Evolutionary conservation across 2,888 invertebrate genomes (phyloP).

Genomic region (Gnatocerus cornutus): DNA sequence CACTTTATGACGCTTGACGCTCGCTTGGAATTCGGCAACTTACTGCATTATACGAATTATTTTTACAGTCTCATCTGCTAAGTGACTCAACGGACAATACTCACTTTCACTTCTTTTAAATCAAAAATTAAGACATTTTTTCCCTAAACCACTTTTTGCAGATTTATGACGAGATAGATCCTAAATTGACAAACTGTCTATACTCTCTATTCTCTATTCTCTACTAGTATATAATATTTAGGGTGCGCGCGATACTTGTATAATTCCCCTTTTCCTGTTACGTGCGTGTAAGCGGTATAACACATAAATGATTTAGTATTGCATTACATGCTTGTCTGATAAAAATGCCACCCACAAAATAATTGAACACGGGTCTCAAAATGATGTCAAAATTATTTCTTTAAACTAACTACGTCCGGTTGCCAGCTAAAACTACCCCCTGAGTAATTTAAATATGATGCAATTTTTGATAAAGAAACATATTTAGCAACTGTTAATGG

Average conservation of each 20-base stretch:
- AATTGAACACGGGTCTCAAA: constrained; percentile 35
- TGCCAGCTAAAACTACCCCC: too few species aligned
- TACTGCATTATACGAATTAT: constrained; percentile 61
- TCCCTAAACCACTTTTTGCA: not conserved
- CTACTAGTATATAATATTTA: constrained; percentile 8
- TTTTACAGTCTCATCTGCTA: constrained; percentile 33
- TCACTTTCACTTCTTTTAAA: not conserved
- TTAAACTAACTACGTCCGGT: constrained; percentile 4
- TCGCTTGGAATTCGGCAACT: constrained; percentile 59
- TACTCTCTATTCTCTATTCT: not conserved
- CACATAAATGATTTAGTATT: constrained; percentile 38
- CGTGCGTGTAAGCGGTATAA: constrained; percentile 40
- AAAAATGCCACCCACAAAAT: constrained; percentile 33
- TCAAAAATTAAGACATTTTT: too few species aligned
- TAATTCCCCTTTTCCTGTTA: constrained; percentile 38
- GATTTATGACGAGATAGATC: too few species aligned
- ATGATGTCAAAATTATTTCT: constrained; percentile 26
- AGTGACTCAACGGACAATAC: too few species aligned
- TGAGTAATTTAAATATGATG: too few species aligned
- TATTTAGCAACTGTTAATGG: too few species aligned
- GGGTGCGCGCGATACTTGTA: constrained; percentile 34
- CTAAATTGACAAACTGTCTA: too few species aligned
- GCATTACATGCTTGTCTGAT: constrained; percentile 35
- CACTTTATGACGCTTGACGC: constrained; percentile 68
- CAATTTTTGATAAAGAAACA: too few species aligned